phyloP scores from a whole-genome alignment of 2,113 vertebrate species.

The Clinocottus analis region DNA sequence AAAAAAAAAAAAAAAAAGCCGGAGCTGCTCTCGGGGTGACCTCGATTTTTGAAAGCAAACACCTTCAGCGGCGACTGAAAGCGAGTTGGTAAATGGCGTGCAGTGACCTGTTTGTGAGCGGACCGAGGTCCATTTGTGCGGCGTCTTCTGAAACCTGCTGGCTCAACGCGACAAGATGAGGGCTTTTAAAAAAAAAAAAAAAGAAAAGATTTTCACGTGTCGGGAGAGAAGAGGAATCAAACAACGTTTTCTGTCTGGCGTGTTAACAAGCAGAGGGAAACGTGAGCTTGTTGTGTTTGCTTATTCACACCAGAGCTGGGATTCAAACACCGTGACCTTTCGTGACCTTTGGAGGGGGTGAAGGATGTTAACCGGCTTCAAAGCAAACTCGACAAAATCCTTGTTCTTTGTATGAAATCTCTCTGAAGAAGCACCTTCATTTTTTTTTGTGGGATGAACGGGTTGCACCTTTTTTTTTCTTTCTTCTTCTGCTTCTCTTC shows the following conservation, averaged over 20 bases:
- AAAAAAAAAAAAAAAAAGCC: too few species aligned
- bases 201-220: too few species aligned
- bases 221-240: slow-evolving; percentile 44
- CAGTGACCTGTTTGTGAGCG: too few species aligned
- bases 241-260: slow-evolving; percentile 3
- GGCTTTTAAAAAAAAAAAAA: too few species aligned
- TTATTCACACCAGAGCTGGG: slow-evolving; percentile 38
- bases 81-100: too few species aligned
- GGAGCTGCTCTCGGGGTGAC: too few species aligned
- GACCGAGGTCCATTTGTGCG: too few species aligned
- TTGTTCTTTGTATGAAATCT: neutral
- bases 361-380: neutral
- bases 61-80: slow-evolving; percentile 1
- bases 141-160: too few species aligned
- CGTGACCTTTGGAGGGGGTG: neutral
- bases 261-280: slow-evolving; percentile 32
- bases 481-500: too few species aligned
- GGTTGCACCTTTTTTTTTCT: neutral
- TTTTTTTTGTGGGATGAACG: neutral
- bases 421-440: neutral
- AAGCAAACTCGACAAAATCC: neutral
- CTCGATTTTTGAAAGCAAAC: too few species aligned
- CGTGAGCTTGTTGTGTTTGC: slow-evolving; percentile 44
- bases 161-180: slow-evolving; percentile 12
- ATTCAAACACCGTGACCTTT: slow-evolving; percentile 68